Conservation (phyloP, 2,113 vertebrate genomes). For the Oxygymnocypris stewartii region DNA sequence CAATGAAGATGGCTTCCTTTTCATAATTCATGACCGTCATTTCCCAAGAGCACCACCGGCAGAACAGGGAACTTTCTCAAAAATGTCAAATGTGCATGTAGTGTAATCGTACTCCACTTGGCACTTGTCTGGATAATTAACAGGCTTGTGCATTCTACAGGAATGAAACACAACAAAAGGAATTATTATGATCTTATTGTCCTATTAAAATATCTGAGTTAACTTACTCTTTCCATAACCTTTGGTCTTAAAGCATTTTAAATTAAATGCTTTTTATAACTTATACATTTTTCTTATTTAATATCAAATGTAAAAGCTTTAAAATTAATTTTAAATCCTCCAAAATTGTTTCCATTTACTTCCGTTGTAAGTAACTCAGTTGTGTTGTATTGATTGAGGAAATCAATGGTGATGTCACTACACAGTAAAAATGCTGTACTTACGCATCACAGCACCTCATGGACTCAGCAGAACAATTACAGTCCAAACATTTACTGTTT, state of each 20-base stretch:
- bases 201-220: not conserved
- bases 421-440: not conserved
- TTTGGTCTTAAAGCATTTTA: not conserved
- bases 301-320: not conserved
- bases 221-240: not conserved
- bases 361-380: too few relatives aligned
- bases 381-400: not conserved
- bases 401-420: not conserved
- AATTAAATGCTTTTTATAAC: too few relatives aligned
- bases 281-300: too few relatives aligned
- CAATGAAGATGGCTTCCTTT: not conserved
- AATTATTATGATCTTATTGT: not conserved
- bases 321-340: not conserved
- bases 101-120: conserved; percentile 54
- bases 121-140: not conserved
- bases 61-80: conserved; percentile 11
- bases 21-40: not conserved
- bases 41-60: not conserved
- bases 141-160: conserved; percentile 58
- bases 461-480: not conserved
- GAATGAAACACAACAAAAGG: conserved; percentile 16
- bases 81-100: conserved; percentile 60
- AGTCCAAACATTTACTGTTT: conserved; percentile 30
- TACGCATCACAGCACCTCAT: conserved; percentile 8
- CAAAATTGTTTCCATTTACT: not conserved